phyloP scores from a whole-genome alignment of 1,140 invertebrate species.

The Diachasmimorpha longicaudata region DNA sequence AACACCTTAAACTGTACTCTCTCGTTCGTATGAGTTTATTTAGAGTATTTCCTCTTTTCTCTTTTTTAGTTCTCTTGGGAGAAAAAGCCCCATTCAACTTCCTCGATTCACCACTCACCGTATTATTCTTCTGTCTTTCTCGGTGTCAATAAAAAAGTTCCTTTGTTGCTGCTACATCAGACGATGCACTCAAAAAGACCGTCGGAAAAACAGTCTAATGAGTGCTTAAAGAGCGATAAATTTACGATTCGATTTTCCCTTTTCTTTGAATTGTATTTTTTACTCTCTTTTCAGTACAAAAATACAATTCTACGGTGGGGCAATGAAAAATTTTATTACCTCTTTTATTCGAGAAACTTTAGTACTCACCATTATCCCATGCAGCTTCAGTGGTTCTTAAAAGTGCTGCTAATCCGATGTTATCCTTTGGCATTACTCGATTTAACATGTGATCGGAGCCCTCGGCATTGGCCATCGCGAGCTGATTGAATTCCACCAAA shows the following conservation, averaged over 20 bases:
- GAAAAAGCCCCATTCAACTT: neutral
- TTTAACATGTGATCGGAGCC: slow-evolving; percentile 99
- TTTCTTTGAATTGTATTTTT: neutral
- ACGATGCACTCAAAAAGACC: neutral
- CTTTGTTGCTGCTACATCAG: neutral
- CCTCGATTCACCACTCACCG: neutral
- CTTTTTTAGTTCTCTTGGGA: neutral
- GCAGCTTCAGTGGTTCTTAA: slow-evolving; percentile 92
- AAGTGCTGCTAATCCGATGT: slow-evolving; percentile 95
- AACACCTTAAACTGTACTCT: neutral
- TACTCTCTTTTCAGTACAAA: neutral
- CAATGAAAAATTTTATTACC: neutral
- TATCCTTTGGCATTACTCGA: slow-evolving; percentile 99
- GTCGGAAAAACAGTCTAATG: neutral
- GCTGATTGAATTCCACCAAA: slow-evolving; percentile 96
- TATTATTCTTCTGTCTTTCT: neutral
- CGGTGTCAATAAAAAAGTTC: neutral
- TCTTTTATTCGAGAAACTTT: neutral
- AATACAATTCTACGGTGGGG: neutral
- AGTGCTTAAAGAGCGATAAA: slow-evolving; percentile 9
- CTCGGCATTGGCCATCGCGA: slow-evolving; percentile 98
- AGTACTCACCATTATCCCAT: slow-evolving; percentile 83
- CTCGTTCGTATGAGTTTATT: neutral
- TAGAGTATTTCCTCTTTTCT: neutral
- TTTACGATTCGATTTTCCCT: neutral